phyloP scores from a whole-genome alignment of 2,888 invertebrate species.

The Nyleta sp. region DNA sequence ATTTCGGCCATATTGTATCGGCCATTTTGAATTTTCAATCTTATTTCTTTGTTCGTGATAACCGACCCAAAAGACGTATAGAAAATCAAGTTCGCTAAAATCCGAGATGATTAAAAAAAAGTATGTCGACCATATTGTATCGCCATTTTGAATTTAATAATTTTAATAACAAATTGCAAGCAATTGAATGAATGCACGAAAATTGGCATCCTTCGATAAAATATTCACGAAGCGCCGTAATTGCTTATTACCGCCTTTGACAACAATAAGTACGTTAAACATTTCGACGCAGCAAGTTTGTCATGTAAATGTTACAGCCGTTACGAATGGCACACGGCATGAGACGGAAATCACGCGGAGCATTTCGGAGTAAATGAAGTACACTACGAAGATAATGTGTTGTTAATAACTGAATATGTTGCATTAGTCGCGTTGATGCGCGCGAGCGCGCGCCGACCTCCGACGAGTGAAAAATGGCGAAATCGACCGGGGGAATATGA shows the following conservation, averaged over 20 bases:
- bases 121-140: no score
- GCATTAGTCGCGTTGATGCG: slow-evolving; percentile 12
- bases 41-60: no score
- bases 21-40: not conserved
- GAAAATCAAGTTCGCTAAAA: no score
- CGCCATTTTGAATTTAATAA: no score
- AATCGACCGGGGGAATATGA: no score
- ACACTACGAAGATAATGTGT: slow-evolving; percentile 20
- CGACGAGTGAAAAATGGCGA: no score
- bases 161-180: no score
- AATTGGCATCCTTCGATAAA: not conserved
- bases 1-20: no score
- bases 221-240: slow-evolving; percentile 3
- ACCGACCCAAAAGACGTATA: no score
- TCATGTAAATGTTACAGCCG: slow-evolving; percentile 28
- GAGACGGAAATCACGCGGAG: slow-evolving; percentile 20
- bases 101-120: no score
- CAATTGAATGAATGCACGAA: not conserved
- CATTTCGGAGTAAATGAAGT: slow-evolving; percentile 24
- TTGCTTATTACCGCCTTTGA: not conserved
- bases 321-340: slow-evolving; percentile 12
- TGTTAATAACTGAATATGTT: slow-evolving; percentile 37
- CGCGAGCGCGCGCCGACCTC: not conserved
- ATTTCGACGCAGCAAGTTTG: slow-evolving; percentile 4
- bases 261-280: slow-evolving; percentile 14